Conservation (phyloP, 2,888 invertebrate species). For the Brachypalpus laphriformis region DNA sequence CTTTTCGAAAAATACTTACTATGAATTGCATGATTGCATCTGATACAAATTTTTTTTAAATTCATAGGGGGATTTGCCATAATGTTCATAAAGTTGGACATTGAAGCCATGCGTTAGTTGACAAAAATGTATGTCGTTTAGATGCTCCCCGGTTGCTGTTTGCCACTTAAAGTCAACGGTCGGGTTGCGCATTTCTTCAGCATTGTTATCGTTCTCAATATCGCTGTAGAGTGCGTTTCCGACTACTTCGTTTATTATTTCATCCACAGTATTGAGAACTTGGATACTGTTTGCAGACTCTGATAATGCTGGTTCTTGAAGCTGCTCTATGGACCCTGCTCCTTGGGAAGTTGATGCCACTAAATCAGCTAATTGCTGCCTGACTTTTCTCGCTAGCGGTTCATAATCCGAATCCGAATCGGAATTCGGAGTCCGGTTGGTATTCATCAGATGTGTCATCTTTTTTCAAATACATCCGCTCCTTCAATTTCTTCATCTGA, state of each 20-base stretch:
- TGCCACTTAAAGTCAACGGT: background rate
- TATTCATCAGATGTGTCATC: background rate
- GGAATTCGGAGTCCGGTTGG: background rate
- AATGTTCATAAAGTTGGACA: slow-evolving; percentile 8
- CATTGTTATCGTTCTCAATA: background rate
- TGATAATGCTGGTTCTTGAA: background rate
- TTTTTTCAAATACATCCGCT: background rate
- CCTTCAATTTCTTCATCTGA: background rate
- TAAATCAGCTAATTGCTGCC: background rate
- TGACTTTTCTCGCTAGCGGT: background rate
- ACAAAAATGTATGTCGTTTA: slow-evolving; percentile 2
- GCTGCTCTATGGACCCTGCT: background rate
- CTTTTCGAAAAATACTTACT: slow-evolving; percentile 4
- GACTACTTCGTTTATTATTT: background rate
- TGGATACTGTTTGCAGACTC: background rate
- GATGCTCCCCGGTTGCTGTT: background rate
- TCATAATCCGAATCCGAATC: background rate
- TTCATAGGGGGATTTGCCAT: slow-evolving; percentile 7
- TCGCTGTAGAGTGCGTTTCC: background rate
- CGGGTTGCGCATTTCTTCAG: background rate
- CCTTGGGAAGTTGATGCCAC: background rate
- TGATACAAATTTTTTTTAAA: background rate
- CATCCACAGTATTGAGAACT: background rate
- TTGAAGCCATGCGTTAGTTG: slow-evolving; percentile 1
- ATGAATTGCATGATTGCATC: background rate